phyloP scores from a whole-genome alignment of 2,113 vertebrate genomes.

The Heterotilapia buettikoferi region DNA sequence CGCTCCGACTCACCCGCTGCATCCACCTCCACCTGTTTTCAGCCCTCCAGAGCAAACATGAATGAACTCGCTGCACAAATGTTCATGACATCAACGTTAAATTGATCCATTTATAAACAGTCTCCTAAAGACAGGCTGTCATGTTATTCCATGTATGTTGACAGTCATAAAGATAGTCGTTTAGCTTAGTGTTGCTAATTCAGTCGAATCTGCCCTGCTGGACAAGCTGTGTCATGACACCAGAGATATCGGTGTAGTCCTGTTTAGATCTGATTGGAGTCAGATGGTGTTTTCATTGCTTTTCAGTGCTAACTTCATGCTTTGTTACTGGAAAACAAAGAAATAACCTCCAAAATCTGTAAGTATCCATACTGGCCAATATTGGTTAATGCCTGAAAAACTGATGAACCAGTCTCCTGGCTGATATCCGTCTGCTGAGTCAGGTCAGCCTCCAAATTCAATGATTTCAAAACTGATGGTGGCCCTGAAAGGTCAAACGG shows the following conservation, averaged over 20 bases:
- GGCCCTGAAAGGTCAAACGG: not conserved
- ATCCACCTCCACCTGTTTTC: not conserved
- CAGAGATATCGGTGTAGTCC: not conserved
- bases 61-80: not conserved
- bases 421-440: not conserved
- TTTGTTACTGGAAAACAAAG: not conserved
- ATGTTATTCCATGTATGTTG: not conserved
- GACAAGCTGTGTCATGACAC: not conserved
- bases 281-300: not conserved
- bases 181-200: not conserved
- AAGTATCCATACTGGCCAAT: not conserved
- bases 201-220: not conserved
- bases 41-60: not conserved
- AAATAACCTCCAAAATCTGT: not conserved
- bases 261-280: not conserved
- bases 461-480: not conserved
- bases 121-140: not conserved
- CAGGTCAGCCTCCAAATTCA: not conserved
- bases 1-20: not conserved
- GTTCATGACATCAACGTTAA: not conserved
- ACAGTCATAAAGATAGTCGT: not conserved
- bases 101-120: fast-evolving
- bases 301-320: not conserved
- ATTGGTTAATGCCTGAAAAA: not conserved
- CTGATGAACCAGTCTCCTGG: not conserved